Conservation (phyloP, 1,140 invertebrate species). For the Paralvinella palmiformis region DNA sequence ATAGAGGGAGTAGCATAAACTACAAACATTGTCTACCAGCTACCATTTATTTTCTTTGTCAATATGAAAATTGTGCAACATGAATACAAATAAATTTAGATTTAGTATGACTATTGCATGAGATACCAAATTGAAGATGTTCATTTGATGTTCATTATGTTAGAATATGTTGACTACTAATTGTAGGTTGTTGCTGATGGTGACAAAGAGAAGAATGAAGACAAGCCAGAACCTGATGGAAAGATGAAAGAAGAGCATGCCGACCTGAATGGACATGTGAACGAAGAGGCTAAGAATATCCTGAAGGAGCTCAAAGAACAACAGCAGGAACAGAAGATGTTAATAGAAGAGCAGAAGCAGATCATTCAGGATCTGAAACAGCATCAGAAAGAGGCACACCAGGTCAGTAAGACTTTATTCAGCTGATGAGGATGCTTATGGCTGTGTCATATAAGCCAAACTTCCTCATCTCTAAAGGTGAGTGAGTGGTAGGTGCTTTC, state of each 20-base stretch:
- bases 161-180: no score
- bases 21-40: no score
- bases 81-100: no score
- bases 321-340: constrained; percentile 52
- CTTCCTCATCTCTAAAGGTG: not conserved
- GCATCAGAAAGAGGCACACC: constrained; percentile 43
- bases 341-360: constrained; percentile 37
- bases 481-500: not conserved
- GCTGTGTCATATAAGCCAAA: not conserved
- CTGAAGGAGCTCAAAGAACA: constrained; percentile 50
- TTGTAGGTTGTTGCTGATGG: not conserved
- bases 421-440: not conserved
- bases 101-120: no score
- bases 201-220: not conserved
- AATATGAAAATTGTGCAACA: no score
- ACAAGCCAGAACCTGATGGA: constrained; percentile 46
- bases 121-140: no score
- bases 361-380: constrained; percentile 55
- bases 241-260: constrained; percentile 43
- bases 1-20: no score
- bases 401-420: not conserved
- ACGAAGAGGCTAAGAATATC: constrained; percentile 49
- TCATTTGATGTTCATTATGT: no score
- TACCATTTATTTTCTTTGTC: no score
- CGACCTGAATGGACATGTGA: constrained; percentile 13